Evolutionary conservation across 2,113 vertebrate genomes (phyloP).

Genomic region (Thalassarche chlororhynchos): DNA sequence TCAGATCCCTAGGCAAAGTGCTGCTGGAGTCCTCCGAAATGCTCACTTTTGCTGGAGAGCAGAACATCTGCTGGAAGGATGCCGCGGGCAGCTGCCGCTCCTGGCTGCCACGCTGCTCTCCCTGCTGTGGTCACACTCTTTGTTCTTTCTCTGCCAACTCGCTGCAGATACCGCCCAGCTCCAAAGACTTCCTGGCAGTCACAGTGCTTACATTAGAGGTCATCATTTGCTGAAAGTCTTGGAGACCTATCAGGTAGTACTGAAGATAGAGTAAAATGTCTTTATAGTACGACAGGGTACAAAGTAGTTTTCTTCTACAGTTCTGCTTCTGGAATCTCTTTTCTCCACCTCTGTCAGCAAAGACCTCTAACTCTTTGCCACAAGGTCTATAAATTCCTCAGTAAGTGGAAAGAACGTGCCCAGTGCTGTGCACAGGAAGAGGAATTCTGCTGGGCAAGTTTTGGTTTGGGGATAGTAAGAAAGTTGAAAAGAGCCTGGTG

Average conservation of each 20-base stretch:
- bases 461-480: background rate
- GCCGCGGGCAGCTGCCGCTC: background rate
- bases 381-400: background rate
- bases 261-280: background rate
- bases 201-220: background rate
- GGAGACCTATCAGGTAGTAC: background rate
- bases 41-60: background rate
- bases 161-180: background rate
- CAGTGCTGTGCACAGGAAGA: background rate
- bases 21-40: background rate
- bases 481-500: background rate
- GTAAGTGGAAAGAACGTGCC: background rate
- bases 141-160: background rate
- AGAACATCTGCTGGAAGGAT: conserved; percentile 19
- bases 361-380: background rate
- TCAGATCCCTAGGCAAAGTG: background rate
- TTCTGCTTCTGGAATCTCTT: background rate
- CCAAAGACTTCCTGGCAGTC: background rate
- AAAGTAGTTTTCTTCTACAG: background rate
- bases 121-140: background rate
- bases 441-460: background rate
- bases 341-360: background rate
- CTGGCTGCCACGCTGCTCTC: background rate
- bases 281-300: background rate
- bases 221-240: background rate